phyloP scores from a whole-genome alignment of 2,113 vertebrate genomes.

The Mastomys natalensis region DNA sequence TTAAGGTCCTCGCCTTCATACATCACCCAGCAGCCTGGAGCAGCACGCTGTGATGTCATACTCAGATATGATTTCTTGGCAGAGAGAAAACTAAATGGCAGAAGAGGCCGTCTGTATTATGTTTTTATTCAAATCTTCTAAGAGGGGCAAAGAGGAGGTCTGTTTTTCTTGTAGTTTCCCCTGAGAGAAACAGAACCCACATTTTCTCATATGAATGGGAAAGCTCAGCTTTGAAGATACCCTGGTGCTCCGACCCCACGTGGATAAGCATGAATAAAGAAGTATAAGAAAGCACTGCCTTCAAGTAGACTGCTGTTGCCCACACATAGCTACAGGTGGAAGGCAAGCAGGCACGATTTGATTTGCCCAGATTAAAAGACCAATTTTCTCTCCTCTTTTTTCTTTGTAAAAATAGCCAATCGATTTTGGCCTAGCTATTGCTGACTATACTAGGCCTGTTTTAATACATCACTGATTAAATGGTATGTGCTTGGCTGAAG shows the following conservation, averaged over 20 bases:
- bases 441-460: constrained; percentile 76
- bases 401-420: constrained; percentile 79
- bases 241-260: constrained; percentile 74
- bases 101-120: constrained; percentile 75
- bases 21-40: constrained; percentile 72
- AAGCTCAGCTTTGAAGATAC: constrained; percentile 78
- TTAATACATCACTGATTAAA: constrained; percentile 77
- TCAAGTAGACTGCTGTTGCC: constrained; percentile 71
- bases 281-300: constrained; percentile 74
- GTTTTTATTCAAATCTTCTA: constrained; percentile 78
- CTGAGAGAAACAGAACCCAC: constrained; percentile 52
- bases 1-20: constrained; percentile 77
- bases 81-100: constrained; percentile 79
- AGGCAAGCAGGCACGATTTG: constrained; percentile 77
- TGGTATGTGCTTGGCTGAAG: constrained; percentile 65
- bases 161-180: constrained; percentile 26
- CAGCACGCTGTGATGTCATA: constrained; percentile 81
- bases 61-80: constrained; percentile 82
- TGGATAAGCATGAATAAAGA: constrained; percentile 69
- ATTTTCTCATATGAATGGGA: constrained; percentile 75
- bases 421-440: constrained; percentile 80
- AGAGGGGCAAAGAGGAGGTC: constrained; percentile 69
- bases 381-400: constrained; percentile 68
- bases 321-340: constrained; percentile 80
- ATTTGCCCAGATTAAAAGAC: constrained; percentile 83